These are phyloP conservation scores for Phrynocephalus forsythii DNA, from an alignment of 2,797 vertebrate genomes.

Conservation along the genomic window DNA sequence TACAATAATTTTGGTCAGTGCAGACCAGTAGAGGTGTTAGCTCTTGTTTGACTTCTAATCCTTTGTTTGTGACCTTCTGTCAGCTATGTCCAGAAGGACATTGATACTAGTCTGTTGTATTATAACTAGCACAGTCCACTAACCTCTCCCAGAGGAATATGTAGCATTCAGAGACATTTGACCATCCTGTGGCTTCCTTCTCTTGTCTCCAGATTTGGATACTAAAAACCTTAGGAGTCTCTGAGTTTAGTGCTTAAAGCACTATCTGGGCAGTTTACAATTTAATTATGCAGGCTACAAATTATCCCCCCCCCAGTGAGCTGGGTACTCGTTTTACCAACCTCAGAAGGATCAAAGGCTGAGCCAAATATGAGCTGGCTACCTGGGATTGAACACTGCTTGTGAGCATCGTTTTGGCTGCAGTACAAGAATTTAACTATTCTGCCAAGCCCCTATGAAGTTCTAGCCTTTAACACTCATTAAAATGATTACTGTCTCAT, in stretches of 20 bases:
- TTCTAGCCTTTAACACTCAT: not conserved
- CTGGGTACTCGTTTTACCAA: too few species aligned
- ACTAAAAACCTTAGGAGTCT: not conserved
- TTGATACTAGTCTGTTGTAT: not conserved
- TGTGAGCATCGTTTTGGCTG: too few species aligned
- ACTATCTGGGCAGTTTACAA: too few species aligned
- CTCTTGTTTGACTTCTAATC: not conserved
- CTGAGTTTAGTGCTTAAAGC: not conserved
- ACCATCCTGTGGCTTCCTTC: not conserved
- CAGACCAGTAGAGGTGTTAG: not conserved
- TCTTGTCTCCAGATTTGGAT: not conserved
- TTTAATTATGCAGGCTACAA: too few species aligned
- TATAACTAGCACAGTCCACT: not conserved
- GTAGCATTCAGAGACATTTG: not conserved
- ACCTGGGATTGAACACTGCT: too few species aligned
- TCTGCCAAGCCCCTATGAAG: not conserved
- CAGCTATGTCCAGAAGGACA: not conserved
- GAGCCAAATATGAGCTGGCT: too few species aligned
- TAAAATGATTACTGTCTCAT: slow-evolving; percentile 3
- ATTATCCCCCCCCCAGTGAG: too few species aligned
- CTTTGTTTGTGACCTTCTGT: not conserved
- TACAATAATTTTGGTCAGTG: not conserved
- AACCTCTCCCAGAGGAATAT: too few species aligned
- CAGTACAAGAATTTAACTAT: too few species aligned
- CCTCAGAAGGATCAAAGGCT: too few species aligned